These are phyloP conservation scores for Varanus salvator DNA, from an alignment of 2,113 vertebrate species.

Conservation along the genomic window DNA sequence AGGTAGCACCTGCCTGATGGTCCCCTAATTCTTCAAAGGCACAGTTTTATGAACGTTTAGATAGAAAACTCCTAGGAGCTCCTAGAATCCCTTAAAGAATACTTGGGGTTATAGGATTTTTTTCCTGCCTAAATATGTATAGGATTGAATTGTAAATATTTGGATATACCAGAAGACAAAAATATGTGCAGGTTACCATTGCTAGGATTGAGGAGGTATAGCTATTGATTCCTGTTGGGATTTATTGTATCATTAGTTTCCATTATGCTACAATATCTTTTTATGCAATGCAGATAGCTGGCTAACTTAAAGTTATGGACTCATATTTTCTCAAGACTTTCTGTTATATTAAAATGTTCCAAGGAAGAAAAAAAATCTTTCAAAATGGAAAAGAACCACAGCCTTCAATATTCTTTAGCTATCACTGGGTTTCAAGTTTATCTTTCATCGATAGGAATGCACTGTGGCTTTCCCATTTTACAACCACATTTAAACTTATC, in stretches of 20 bases:
- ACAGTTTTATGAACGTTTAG: background rate
- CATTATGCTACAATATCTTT: background rate
- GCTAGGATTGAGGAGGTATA: background rate
- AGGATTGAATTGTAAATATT: background rate
- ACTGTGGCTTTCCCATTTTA: background rate
- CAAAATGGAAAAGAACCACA: background rate
- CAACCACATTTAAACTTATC: background rate
- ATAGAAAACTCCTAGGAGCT: too few species aligned
- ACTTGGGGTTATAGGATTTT: too few species aligned
- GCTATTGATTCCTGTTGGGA: background rate
- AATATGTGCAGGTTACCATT: background rate
- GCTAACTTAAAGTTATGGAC: background rate
- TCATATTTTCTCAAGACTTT: background rate
- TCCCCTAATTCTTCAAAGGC: background rate
- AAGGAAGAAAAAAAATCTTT: background rate
- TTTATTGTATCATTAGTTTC: background rate
- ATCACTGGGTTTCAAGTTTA: background rate
- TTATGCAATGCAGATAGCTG: background rate
- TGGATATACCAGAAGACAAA: background rate
- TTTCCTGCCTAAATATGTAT: too few species aligned
- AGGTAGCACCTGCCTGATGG: background rate
- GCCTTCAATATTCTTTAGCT: background rate
- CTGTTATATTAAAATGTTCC: background rate
- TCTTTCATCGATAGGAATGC: background rate
- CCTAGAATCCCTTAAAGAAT: too few species aligned